phyloP scores from a whole-genome alignment of 2,888 invertebrate genomes.

The Euclidia mi region DNA sequence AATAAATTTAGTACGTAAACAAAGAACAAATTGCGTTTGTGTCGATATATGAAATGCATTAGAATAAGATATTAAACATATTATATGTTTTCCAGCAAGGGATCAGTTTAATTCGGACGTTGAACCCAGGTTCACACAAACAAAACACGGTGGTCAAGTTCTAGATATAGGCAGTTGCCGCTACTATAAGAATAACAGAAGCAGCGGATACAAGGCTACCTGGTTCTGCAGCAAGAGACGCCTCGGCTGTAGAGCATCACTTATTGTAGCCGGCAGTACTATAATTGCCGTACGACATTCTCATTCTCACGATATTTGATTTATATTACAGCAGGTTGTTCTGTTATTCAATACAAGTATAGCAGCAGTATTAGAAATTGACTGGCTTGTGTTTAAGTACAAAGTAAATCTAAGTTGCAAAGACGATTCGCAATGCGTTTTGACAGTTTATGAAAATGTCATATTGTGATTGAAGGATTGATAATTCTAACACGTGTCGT shows the following conservation, averaged over 20 bases:
- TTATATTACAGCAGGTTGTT: not conserved
- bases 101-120: not conserved
- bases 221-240: constrained; percentile 43
- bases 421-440: no score
- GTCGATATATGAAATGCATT: no score
- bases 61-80: no score
- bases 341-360: not conserved
- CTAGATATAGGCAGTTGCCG: constrained; percentile 40
- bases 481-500: no score
- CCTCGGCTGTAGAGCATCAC: constrained; percentile 59
- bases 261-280: constrained; percentile 55
- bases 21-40: no score
- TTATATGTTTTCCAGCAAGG: no score
- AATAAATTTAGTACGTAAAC: no score
- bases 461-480: no score
- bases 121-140: constrained; percentile 16
- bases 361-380: no score
- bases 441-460: no score
- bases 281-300: constrained; percentile 29
- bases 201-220: constrained; percentile 37
- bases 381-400: no score
- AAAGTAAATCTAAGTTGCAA: no score
- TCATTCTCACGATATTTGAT: constrained; percentile 53
- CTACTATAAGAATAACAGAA: constrained; percentile 43
- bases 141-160: constrained; percentile 33